Evolutionary conservation across 92 coral and sea anemone genomes (phyloP), one percentile per base, ranked within the genome.

Genomic region (Epizoanthus illoricatus): DNA sequence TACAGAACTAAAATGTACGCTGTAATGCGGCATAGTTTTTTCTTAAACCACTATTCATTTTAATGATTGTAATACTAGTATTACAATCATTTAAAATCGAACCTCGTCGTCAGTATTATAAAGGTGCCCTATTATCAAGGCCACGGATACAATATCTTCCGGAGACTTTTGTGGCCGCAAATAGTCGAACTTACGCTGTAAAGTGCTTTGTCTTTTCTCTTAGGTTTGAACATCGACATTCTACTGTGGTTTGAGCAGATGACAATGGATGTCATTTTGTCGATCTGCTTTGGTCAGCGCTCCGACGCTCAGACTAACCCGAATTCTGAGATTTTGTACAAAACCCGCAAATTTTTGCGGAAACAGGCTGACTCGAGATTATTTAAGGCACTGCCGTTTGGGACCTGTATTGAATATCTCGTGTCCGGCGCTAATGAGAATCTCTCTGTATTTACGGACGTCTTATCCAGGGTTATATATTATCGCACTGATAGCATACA

Each of bases 211-310:
- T 76, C 41, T 67, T 13, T 43, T 40, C 60, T 45, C 19, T 28
- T 81, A 88, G 92, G 87, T 68, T 62, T 86, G 68, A 91, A 87
- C 64, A 88, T 91, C 45, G 84, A 91, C 69, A 84, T 89, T 33
- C 65, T 81, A 58, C 85, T 88, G 57, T 91, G 95, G 95, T 91
- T 81, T 88, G 88, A 90, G 18, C 81, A 76, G 49, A 71, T 91
- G 87, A 87, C 95, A 5, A 76, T 89, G 8, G 95, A 91, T 64
- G 84, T 86, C 58, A 86, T 91, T 58, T 78, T 91, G 12, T 79
- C 92, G 20, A 84, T 90, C 42, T 90, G 84, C 23, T 89, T 91
- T 86, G 92, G 95, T 13, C 61, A 89, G 66, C 70, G 85, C 28
- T 85, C 95, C 7, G 87, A 87, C 20, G 88, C 89, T 4, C 95